These are phyloP conservation scores for Xylota segnis DNA, from an alignment of 2,888 invertebrate species.

Conservation along the genomic window DNA sequence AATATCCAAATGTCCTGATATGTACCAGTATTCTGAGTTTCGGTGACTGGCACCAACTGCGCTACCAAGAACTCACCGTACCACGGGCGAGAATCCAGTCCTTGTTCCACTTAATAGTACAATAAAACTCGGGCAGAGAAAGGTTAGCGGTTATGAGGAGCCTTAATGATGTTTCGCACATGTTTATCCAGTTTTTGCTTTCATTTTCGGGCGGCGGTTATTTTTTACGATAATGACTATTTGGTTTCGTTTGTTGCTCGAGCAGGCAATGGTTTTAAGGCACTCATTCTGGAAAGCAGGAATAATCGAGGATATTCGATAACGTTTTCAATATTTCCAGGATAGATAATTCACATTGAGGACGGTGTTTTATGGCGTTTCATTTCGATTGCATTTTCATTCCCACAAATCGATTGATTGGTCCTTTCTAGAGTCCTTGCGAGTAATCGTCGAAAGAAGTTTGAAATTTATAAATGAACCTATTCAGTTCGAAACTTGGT, in stretches of 20 bases:
- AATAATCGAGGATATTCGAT: not conserved
- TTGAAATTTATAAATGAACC: too few relatives aligned
- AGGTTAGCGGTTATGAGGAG: conserved; percentile 11
- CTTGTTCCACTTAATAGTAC: conserved; percentile 13
- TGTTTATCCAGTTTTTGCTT: conserved; percentile 8
- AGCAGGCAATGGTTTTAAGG: not conserved
- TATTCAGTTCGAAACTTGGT: too few relatives aligned
- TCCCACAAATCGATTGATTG: too few relatives aligned
- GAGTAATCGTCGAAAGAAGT: too few relatives aligned
- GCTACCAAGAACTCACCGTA: not conserved
- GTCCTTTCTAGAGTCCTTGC: too few relatives aligned
- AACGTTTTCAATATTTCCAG: not conserved
- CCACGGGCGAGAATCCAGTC: not conserved
- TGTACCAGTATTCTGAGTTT: conserved; percentile 7
- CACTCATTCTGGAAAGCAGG: not conserved
- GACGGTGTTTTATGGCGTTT: not conserved
- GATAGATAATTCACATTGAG: not conserved
- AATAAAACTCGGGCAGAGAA: conserved; percentile 5
- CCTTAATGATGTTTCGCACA: conserved; percentile 3
- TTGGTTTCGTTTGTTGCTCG: not conserved
- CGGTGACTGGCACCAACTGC: conserved; percentile 27
- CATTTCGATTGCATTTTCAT: not conserved
- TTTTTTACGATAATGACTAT: conserved; percentile 28
- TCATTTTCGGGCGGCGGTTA: conserved; percentile 1
- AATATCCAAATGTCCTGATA: conserved; percentile 24